Percentiles rank a stretch among this genome's conserved stretches.
phyloP scores from a whole-genome alignment of 2,113 vertebrate species.

The Ariopsis seemanni region DNA sequence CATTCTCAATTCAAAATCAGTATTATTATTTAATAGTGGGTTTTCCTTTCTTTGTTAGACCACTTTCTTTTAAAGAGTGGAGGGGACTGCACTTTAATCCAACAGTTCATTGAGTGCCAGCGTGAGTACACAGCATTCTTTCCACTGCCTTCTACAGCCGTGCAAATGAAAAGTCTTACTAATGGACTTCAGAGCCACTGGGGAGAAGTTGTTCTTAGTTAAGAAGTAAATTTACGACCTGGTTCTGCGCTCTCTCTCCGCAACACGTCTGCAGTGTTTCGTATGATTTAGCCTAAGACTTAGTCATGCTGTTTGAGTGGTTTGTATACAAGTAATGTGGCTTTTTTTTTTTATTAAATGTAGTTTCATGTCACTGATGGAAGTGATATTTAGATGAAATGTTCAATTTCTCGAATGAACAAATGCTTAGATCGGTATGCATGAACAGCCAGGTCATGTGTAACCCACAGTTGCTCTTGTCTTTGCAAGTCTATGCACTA shows the following conservation, averaged over 20 bases:
- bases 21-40: conserved; percentile 73
- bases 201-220: conserved; percentile 8
- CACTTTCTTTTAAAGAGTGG: conserved; percentile 96
- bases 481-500: background rate
- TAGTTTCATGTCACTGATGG: background rate
- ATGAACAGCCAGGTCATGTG: background rate
- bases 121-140: conserved; percentile 89
- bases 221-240: background rate
- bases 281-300: background rate
- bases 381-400: background rate
- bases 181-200: background rate
- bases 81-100: conserved; percentile 92
- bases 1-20: conserved; percentile 14
- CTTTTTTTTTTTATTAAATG: background rate
- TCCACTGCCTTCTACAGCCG: conserved; percentile 63
- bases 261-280: background rate
- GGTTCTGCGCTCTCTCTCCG: background rate
- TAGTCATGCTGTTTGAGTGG: background rate
- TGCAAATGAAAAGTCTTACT: conserved; percentile 36
- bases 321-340: background rate
- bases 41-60: conserved; percentile 92
- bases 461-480: background rate
- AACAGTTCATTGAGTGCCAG: conserved; percentile 94
- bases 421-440: background rate
- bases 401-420: background rate